Evolutionary conservation across 2,797 vertebrate genomes (phyloP), one percentile per base, ranked within the genome.

Genomic region (Acanthurus leucopareius): DNA sequence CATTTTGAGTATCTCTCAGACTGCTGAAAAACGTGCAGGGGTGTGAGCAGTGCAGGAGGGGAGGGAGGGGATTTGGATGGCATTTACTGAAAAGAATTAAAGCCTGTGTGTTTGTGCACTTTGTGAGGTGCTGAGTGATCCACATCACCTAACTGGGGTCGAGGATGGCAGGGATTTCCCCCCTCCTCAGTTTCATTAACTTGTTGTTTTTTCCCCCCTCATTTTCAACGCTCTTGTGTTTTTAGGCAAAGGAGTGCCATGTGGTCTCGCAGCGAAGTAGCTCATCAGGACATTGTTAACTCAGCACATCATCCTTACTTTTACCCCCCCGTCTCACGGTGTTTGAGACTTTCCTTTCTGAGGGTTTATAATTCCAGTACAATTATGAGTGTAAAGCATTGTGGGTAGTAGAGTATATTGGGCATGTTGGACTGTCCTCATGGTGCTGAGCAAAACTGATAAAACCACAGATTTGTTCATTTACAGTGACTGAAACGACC

Each of bases 1-100:
- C 93, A 92, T 95, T 95, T 94, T 94, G 91, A 95, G 93, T 94
- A 90, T 80, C 63, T 87, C 77, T 87, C 91, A 82, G 90, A 94
- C 94, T 91, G 93, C 93, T 92, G 58, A 75, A 92, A 57, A 42
- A 79, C 42, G 13, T 83, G 86, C 79, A 53, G 73, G 38, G 53
- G 6, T 44, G 74, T 63, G 73, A 73, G 61, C 40, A 58, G 22
- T 20, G 57, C 66, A 35, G 65, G 32, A 25, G 62, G 63, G 56
- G 71, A 44, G 88, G 35, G 63, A 13, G 60, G 79, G 25, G 40
- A 49, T 49, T 40, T 25, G 77, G 20, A 65, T 95, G 94, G 92
- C 92, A 92, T 95, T 95, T 94, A 96, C 94, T 91, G 90, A 94
- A 79, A 85, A 79, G 84, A 79, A 82, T 89, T 86, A 91, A 85